These are phyloP conservation scores for Luperina testacea DNA, from an alignment of 2,888 invertebrate species.

Conservation along the genomic window DNA sequence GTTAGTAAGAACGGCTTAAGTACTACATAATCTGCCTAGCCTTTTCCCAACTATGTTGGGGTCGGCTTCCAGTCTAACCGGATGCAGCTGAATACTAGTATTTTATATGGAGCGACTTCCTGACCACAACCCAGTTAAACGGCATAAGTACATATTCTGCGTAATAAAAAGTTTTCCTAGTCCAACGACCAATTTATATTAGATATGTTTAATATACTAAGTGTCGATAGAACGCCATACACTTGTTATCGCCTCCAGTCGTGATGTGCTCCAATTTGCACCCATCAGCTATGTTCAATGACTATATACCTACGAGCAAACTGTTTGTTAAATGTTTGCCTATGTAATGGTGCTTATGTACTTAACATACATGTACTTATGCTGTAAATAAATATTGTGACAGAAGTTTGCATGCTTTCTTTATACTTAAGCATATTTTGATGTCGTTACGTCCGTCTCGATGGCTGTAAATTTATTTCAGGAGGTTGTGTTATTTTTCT, in stretches of 20 bases:
- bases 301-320: constrained; percentile 34
- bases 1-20: not conserved
- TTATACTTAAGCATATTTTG: not conserved
- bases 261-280: constrained; percentile 85
- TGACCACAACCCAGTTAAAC: too few relatives aligned
- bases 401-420: constrained; percentile 33
- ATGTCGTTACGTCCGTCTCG: not conserved
- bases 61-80: too few relatives aligned
- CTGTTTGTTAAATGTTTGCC: constrained; percentile 48
- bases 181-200: constrained; percentile 18
- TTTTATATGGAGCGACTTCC: too few relatives aligned
- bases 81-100: too few relatives aligned
- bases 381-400: constrained; percentile 36
- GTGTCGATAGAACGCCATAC: constrained; percentile 58
- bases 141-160: not conserved
- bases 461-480: not conserved
- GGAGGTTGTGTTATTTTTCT: not conserved
- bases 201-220: constrained; percentile 34
- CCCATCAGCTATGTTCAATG: constrained; percentile 49
- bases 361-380: constrained; percentile 14
- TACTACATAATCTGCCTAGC: too few relatives aligned
- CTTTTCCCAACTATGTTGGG: too few relatives aligned
- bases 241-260: constrained; percentile 80
- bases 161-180: not conserved
- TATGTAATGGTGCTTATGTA: constrained; percentile 45